Evolutionary conservation across 2,888 invertebrate genomes (phyloP).

Genomic region (Fabriciana adippe): DNA sequence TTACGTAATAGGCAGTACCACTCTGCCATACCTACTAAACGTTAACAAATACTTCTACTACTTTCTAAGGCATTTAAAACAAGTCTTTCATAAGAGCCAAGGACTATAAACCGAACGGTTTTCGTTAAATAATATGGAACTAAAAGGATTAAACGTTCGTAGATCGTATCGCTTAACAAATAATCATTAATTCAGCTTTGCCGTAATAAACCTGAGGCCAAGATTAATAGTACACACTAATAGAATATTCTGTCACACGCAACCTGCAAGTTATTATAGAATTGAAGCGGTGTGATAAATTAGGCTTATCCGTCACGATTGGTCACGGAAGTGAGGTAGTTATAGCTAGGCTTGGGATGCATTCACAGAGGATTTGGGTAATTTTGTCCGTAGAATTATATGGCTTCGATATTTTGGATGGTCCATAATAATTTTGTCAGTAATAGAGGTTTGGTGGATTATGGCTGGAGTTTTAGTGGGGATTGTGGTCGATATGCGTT

Average conservation of each 20-base stretch:
- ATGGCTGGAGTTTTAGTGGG: not conserved
- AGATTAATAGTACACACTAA: constrained; percentile 68
- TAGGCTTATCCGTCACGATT: constrained; percentile 78
- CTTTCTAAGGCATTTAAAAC: not conserved
- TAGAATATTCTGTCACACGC: constrained; percentile 80
- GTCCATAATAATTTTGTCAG: constrained; percentile 10
- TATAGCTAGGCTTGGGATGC: constrained; percentile 34
- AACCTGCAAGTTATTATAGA: constrained; percentile 75
- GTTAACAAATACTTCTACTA: not conserved
- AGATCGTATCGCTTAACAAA: constrained; percentile 67
- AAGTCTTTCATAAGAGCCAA: constrained; percentile 2
- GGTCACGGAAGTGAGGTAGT: constrained; percentile 66
- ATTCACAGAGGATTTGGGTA: constrained; percentile 28
- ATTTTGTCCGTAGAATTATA: constrained; percentile 15
- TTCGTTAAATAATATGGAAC: constrained; percentile 32
- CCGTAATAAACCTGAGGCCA: constrained; percentile 67
- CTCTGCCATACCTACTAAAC: not conserved
- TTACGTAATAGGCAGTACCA: too few relatives aligned
- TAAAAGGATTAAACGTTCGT: constrained; percentile 49
- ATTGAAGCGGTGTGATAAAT: constrained; percentile 79
- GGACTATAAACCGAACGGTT: constrained; percentile 15
- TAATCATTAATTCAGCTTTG: constrained; percentile 75
- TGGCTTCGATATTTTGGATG: constrained; percentile 20
- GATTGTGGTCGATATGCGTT: not conserved
- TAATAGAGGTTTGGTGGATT: not conserved